Evolutionary conservation across 2,888 invertebrate genomes (phyloP).

Genomic region (Yponomeuta evonymella): DNA sequence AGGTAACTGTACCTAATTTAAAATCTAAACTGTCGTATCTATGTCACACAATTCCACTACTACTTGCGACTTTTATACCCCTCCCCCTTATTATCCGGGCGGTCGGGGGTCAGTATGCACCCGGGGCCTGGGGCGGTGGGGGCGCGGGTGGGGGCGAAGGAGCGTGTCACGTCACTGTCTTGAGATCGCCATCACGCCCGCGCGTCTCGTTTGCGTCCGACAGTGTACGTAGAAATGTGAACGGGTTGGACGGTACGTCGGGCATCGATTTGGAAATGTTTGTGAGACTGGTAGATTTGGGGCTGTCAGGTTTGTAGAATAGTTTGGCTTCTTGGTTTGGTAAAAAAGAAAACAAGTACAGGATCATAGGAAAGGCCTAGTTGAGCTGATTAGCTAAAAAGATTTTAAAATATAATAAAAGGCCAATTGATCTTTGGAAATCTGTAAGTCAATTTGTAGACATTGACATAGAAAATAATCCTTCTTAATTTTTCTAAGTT

Average conservation of each 20-base stretch:
- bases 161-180: slow-evolving; percentile 71
- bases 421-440: too few species aligned
- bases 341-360: too few species aligned
- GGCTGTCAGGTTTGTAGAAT: too few species aligned
- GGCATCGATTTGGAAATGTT: slow-evolving; percentile 2
- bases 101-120: slow-evolving; percentile 55
- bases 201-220: slow-evolving; percentile 67
- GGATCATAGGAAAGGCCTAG: too few species aligned
- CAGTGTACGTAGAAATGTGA: slow-evolving; percentile 58
- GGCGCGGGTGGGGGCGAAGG: slow-evolving; percentile 32
- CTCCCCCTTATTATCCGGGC: slow-evolving; percentile 61
- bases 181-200: slow-evolving; percentile 60
- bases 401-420: too few species aligned
- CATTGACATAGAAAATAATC: too few species aligned
- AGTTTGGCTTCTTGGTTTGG: too few species aligned
- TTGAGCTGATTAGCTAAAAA: too few species aligned
- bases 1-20: not conserved
- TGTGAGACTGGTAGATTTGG: not conserved
- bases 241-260: slow-evolving; percentile 35
- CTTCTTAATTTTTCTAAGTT: too few species aligned
- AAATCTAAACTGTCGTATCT: slow-evolving; percentile 27
- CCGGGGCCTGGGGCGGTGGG: slow-evolving; percentile 27
- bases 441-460: too few species aligned
- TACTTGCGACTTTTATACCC: slow-evolving; percentile 50
- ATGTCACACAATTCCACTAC: slow-evolving; percentile 51